Base-by-base conservation (phyloP, 2,113 vertebrate genomes). In the Colinus virginianus region DNA sequence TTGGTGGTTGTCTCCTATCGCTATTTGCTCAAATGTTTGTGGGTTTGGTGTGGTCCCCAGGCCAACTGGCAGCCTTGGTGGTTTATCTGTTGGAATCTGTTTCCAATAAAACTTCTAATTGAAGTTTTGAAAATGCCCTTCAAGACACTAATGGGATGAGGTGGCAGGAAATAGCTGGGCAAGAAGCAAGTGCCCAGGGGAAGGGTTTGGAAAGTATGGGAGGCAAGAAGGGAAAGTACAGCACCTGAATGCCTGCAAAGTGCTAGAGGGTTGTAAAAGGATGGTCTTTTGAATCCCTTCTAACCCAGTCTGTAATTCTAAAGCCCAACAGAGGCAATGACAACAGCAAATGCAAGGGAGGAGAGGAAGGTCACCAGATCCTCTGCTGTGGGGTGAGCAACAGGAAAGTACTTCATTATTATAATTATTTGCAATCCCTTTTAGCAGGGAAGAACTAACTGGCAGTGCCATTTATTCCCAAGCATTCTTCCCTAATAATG, bases 401-500 rank as follows among this genome's bases (percentile, higher is more conserved):
- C 61, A 90, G 48, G 64, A 90, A 12, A 81, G 36, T 25, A 71
- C 67, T 89, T 91, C 87, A 86, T 91, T 91, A 81, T 93, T 83
- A 51, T 21, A 91, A 93, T 93, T 93, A 84, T 84, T 91, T 71
- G 28, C 66, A 84, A 68, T n/a, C 70, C 46, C 69, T 94, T 93
- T 88, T 78, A 90, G 34, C 68, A 9, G 2, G 64, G 79, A 80
- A 59, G 48, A 71, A 66, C 78, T 70, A 79, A 67, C 61, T 10
- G 7, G 72, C 76, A 32, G 62, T 19, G 58, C 90, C 69, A 25
- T 70, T 88, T 94, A 77, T 91, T 91, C 84, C 87, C 53, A 59
- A 80, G 62, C 85, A 53, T 95, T 95, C 91, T 91, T 90, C 90
- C 79, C 69, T 94, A 95, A 96, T 95, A 88, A 91, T 87, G 92